Percentiles rank a stretch among this genome's conserved stretches.
phyloP scores from a whole-genome alignment of 35 echinoderm and acorn worm genomes.

The Ptychodera flava region DNA sequence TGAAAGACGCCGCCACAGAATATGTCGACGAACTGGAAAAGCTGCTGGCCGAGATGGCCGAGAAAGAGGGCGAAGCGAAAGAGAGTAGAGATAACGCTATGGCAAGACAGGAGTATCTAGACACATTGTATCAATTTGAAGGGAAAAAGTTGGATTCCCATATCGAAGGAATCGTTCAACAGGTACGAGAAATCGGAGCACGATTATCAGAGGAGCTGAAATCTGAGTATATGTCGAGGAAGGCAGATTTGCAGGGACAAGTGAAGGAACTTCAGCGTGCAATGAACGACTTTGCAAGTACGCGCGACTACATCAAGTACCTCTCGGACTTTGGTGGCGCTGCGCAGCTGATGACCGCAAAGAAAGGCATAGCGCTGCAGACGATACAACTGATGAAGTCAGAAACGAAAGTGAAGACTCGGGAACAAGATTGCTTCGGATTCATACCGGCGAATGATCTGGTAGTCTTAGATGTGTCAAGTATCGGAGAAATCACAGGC shows the following conservation, averaged over 20 bases:
- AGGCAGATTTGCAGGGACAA: background rate
- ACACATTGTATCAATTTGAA: background rate
- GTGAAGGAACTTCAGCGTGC: background rate
- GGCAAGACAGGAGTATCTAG: background rate
- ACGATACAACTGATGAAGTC: no score
- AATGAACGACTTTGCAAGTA: background rate
- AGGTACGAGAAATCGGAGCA: background rate
- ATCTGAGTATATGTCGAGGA: background rate
- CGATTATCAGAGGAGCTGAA: background rate
- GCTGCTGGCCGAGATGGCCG: background rate
- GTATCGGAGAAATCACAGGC: no score
- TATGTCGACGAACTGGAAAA: background rate
- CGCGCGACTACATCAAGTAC: background rate
- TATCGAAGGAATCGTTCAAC: background rate
- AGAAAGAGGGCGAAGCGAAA: background rate
- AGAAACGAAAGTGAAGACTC: no score
- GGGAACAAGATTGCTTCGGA: no score
- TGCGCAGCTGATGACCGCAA: background rate
- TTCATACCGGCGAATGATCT: no score
- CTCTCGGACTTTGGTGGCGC: background rate
- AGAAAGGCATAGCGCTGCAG: no score
- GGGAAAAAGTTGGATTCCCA: background rate
- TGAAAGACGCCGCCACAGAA: background rate
- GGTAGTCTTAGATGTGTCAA: no score
- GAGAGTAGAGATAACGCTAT: background rate